phyloP scores from a whole-genome alignment of 2,797 vertebrate genomes.

The Jordanella pulchra region DNA sequence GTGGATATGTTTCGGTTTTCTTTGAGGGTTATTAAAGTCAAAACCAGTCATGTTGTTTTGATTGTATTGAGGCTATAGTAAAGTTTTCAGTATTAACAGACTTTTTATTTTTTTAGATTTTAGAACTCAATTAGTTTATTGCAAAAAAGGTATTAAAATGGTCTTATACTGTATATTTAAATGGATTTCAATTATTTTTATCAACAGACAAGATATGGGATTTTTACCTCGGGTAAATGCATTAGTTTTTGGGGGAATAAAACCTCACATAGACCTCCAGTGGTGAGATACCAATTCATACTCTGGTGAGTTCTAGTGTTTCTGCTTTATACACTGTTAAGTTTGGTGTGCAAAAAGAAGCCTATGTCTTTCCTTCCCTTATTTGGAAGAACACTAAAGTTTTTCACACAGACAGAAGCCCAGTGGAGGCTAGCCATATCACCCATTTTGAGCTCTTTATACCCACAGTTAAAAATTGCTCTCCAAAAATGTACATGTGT shows the following conservation, averaged over 20 bases:
- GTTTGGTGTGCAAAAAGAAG: slow-evolving; percentile 19
- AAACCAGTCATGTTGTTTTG: not conserved
- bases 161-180: not conserved
- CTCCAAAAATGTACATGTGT: slow-evolving; percentile 6
- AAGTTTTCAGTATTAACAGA: not conserved
- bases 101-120: not conserved
- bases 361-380: slow-evolving; percentile 44
- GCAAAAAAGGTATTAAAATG: not conserved
- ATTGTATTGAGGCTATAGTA: too few species aligned
- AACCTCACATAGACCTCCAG: not conserved
- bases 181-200: not conserved
- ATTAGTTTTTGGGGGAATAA: not conserved
- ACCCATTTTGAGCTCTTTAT: slow-evolving; percentile 53
- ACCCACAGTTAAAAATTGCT: slow-evolving; percentile 30
- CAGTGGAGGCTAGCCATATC: slow-evolving; percentile 56
- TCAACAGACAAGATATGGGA: not conserved
- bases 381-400: slow-evolving; percentile 50
- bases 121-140: not conserved
- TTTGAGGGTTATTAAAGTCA: not conserved
- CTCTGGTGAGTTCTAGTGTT: not conserved
- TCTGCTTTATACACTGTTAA: not conserved
- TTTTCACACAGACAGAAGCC: slow-evolving; percentile 39
- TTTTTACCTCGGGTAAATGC: not conserved
- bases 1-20: not conserved
- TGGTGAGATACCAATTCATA: not conserved